phyloP scores from a whole-genome alignment of 2,888 invertebrate genomes.

The Mechanitis mazaeus region DNA sequence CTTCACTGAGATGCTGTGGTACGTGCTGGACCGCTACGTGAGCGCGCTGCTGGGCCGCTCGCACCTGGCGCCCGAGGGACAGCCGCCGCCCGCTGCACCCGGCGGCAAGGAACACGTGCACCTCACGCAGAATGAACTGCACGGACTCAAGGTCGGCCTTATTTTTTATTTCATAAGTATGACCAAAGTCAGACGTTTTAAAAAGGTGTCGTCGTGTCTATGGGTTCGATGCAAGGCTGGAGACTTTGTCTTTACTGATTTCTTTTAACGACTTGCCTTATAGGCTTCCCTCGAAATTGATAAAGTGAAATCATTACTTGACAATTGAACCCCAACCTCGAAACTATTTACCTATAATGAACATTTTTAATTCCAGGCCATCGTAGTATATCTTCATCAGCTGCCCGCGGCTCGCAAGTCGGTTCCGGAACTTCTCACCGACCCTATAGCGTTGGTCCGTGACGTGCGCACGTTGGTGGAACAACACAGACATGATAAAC shows the following conservation, averaged over 20 bases:
- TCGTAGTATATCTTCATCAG: constrained; percentile 93
- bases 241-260: too few relatives aligned
- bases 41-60: constrained; percentile 89
- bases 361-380: constrained; percentile 73
- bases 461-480: constrained; percentile 93
- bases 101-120: constrained; percentile 79
- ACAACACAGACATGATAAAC: constrained; percentile 90
- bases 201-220: too few relatives aligned
- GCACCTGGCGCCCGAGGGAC: constrained; percentile 78
- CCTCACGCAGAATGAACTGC: constrained; percentile 86
- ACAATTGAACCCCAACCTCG: too few relatives aligned
- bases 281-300: too few relatives aligned
- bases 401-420: constrained; percentile 93
- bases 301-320: too few relatives aligned
- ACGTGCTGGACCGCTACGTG: constrained; percentile 95
- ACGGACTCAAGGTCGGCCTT: constrained; percentile 81
- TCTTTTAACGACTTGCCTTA: too few relatives aligned
- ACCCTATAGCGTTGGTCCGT: constrained; percentile 91
- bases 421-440: constrained; percentile 91
- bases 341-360: too few relatives aligned
- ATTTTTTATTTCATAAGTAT: not conserved
- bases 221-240: too few relatives aligned
- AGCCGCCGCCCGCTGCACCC: constrained; percentile 35
- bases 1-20: constrained; percentile 99
- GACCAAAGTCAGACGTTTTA: too few relatives aligned